These are phyloP conservation scores for Lytechinus variegatus DNA, from an alignment of 35 echinoderm and acorn worm species.

Conservation along the genomic window DNA sequence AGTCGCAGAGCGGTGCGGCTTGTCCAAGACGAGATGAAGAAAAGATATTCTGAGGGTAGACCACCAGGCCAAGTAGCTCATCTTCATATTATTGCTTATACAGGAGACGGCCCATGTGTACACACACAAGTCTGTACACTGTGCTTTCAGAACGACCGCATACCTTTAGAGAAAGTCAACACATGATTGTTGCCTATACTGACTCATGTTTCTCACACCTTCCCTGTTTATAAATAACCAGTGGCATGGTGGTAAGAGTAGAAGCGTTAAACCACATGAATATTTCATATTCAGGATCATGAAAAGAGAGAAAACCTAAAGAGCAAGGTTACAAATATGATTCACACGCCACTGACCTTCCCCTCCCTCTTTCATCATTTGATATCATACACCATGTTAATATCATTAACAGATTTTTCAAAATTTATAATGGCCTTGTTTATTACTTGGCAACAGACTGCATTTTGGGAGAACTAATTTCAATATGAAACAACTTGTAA, in stretches of 20 bases:
- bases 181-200: not conserved
- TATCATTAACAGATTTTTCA: not conserved
- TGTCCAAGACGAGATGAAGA: not conserved
- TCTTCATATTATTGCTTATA: slow-evolving; percentile 1
- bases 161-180: slow-evolving; percentile 3
- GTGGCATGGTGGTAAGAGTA: not conserved
- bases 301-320: not conserved
- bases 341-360: not conserved
- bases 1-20: not conserved
- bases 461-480: not conserved
- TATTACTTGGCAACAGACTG: not conserved
- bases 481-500: no score
- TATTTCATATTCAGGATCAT: no score
- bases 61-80: not conserved
- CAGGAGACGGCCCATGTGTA: not conserved
- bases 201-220: not conserved
- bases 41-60: not conserved
- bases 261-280: not conserved
- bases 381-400: not conserved
- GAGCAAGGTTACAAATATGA: not conserved
- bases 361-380: not conserved
- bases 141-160: not conserved
- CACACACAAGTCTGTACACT: not conserved
- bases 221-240: slow-evolving; percentile 19
- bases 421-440: not conserved